Evolutionary conservation across 2,888 invertebrate species (phyloP).

Genomic region (Drosophila borealis): DNA sequence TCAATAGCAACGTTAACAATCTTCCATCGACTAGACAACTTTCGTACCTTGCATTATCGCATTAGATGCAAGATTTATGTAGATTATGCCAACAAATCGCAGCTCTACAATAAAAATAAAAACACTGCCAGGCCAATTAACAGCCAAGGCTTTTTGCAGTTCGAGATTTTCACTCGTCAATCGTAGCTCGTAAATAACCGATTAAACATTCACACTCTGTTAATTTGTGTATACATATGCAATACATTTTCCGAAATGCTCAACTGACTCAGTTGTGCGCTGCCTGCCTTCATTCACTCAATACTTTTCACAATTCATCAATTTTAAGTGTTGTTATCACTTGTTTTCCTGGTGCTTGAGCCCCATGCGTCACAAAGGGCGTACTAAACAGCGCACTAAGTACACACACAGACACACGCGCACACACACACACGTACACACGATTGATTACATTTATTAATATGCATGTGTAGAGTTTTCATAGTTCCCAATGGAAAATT

Average conservation of each 20-base stretch:
- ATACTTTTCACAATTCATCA: conserved; percentile 28
- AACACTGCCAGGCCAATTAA: conserved; percentile 38
- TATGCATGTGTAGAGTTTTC: conserved; percentile 22
- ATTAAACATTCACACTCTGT: conserved; percentile 46
- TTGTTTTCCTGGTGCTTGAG: conserved; percentile 26
- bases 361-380: conserved; percentile 52
- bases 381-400: conserved; percentile 30
- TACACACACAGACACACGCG: conserved; percentile 9
- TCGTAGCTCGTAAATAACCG: conserved; percentile 36
- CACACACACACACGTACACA: not conserved
- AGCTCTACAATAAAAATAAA: conserved; percentile 7
- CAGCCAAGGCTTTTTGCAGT: conserved; percentile 41
- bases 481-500: conserved; percentile 46
- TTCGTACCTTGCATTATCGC: conserved; percentile 28
- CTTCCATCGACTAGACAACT: conserved; percentile 19
- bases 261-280: not conserved
- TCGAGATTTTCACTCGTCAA: conserved; percentile 41
- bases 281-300: conserved; percentile 14
- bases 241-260: conserved; percentile 8
- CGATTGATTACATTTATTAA: not conserved
- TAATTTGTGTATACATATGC: conserved; percentile 25
- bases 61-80: conserved; percentile 38
- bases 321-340: conserved; percentile 43
- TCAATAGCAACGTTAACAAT: conserved; percentile 25
- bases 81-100: conserved; percentile 36